phyloP scores from a whole-genome alignment of 1,140 invertebrate genomes.

The Schmidtea mediterranea region DNA sequence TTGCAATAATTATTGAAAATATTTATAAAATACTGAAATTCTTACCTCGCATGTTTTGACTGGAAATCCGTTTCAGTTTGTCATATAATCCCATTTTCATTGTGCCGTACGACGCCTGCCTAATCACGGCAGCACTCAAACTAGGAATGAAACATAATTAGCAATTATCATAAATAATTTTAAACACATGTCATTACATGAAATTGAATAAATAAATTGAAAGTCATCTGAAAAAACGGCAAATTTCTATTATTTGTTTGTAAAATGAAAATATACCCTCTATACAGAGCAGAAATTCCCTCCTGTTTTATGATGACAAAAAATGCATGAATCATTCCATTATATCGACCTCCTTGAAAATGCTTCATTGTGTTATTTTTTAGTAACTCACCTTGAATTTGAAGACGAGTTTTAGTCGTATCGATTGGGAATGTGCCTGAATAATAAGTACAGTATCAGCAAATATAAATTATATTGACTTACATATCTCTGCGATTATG shows the following conservation, averaged over 20 bases:
- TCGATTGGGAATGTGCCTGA: constrained; percentile 25
- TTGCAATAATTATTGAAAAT: too few species aligned
- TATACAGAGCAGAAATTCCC: constrained; percentile 47
- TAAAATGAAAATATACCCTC: constrained; percentile 36
- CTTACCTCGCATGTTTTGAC: constrained; percentile 31
- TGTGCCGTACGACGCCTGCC: constrained; percentile 76
- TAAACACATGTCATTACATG: background rate
- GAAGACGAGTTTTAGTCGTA: constrained; percentile 22
- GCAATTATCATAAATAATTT: background rate
- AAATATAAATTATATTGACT: constrained; percentile 14
- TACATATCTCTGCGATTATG: constrained; percentile 69
- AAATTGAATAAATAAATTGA: background rate
- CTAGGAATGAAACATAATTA: constrained; percentile 29
- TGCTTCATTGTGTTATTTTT: constrained; percentile 42
- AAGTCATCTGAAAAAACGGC: background rate
- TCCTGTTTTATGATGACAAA: constrained; percentile 50
- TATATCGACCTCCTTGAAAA: constrained; percentile 34
- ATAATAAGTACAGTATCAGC: constrained; percentile 9
- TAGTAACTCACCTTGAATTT: constrained; percentile 28
- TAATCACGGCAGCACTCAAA: constrained; percentile 58
- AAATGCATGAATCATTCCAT: constrained; percentile 66
- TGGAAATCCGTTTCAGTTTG: constrained; percentile 42
- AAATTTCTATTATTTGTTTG: background rate
- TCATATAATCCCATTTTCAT: constrained; percentile 89
- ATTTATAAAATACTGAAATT: too few species aligned